Percentiles rank a stretch among this genome's conserved stretches.
phyloP scores from a whole-genome alignment of 2,797 vertebrate species.

The Malurus splendens region DNA sequence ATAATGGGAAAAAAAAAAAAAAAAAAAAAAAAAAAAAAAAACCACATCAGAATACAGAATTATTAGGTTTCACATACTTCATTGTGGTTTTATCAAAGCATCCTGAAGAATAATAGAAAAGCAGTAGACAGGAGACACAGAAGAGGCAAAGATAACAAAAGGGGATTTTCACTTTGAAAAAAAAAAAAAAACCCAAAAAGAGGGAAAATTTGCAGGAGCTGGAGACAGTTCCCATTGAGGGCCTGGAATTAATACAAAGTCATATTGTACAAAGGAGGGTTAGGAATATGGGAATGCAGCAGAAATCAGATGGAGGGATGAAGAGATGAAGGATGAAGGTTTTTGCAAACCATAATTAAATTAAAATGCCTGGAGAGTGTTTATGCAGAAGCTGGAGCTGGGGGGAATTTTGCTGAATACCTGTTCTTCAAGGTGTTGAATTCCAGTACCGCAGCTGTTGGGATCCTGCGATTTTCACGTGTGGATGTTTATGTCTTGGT shows the following conservation, averaged over 20 bases:
- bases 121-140: background rate
- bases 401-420: background rate
- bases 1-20: fast-evolving
- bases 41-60: background rate
- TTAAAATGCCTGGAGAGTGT: background rate
- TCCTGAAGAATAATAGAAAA: background rate
- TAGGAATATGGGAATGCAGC: background rate
- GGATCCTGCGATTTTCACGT: background rate
- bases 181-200: background rate
- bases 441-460: fast-evolving
- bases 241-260: background rate
- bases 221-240: background rate
- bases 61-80: background rate
- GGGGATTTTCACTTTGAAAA: background rate
- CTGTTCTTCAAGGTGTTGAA: background rate
- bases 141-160: background rate
- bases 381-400: background rate
- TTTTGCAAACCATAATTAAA: background rate
- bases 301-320: background rate
- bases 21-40: background rate
- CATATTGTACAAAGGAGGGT: background rate
- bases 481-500: background rate
- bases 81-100: background rate
- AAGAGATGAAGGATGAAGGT: background rate
- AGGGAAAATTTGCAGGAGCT: background rate